Percentiles rank a stretch among this genome's conserved stretches.
These are phyloP conservation scores for Cliona cf. orientalis DNA, from an alignment of 37 sponge, comb jelly and placozoan genomes.

Conservation along the genomic window DNA sequence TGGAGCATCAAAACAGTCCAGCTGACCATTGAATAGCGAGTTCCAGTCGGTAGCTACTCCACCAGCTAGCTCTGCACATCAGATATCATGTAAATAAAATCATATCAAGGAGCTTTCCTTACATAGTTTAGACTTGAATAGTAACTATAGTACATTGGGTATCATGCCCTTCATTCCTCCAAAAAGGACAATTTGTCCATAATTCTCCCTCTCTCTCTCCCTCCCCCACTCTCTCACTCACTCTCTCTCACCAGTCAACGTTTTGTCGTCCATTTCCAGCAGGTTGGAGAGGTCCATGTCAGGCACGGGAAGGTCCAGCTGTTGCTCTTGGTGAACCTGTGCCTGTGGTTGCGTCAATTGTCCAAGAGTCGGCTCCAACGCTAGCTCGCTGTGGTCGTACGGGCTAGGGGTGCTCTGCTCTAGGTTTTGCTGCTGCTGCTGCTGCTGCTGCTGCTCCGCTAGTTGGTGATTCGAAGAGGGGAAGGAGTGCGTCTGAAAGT, in stretches of 20 bases:
- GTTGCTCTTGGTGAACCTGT: neutral
- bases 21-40: constrained; percentile 50
- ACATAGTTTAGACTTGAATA: neutral
- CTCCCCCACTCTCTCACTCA: neutral
- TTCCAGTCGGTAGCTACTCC: constrained; percentile 38
- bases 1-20: constrained; percentile 26
- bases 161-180: neutral
- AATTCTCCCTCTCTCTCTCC: neutral
- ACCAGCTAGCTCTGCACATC: constrained; percentile 18
- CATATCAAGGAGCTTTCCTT: neutral
- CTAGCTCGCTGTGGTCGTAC: neutral
- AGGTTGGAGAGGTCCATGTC: constrained; percentile 52
- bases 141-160: neutral
- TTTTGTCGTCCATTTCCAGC: constrained; percentile 47
- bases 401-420: neutral
- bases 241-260: constrained; percentile 22
- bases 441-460: neutral
- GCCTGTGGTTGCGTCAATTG: too few relatives aligned
- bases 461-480: neutral
- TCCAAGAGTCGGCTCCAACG: too few relatives aligned
- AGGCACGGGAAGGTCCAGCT: neutral
- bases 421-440: neutral
- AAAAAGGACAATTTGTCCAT: neutral
- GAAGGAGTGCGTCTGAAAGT: neutral
- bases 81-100: neutral